Evolutionary conservation across 2,113 vertebrate species (phyloP).

Genomic region (Lepus timidus): DNA sequence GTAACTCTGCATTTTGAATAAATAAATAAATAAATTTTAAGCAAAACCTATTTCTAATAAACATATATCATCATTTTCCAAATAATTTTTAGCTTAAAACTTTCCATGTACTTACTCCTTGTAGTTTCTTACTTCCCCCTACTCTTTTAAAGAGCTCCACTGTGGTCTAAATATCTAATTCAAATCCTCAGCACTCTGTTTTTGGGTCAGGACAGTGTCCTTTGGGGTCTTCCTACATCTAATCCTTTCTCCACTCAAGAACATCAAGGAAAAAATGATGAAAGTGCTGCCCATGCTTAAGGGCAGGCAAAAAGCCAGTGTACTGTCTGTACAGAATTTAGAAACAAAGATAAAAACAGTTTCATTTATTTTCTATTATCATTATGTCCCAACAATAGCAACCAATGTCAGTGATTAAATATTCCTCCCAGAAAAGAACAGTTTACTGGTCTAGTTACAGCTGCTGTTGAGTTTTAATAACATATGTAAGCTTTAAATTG

Average conservation of each 20-base stretch:
- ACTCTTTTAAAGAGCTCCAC: not conserved
- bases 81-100: not conserved
- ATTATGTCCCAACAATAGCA: not conserved
- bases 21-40: no score
- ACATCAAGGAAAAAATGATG: not conserved
- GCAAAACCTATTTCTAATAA: not conserved
- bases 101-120: not conserved
- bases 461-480: not conserved
- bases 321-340: not conserved
- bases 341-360: conserved; percentile 26
- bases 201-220: not conserved
- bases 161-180: not conserved
- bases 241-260: not conserved
- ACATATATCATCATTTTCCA: not conserved
- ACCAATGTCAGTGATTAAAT: not conserved
- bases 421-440: not conserved
- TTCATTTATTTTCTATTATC: not conserved
- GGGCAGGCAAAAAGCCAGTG: not conserved
- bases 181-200: not conserved
- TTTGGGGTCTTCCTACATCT: not conserved
- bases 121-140: not conserved
- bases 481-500: not conserved
- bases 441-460: not conserved
- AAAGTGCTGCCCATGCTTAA: not conserved
- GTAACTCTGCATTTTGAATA: no score